phyloP scores from a whole-genome alignment of 2,888 invertebrate genomes.

The Tetragonula carbonaria region DNA sequence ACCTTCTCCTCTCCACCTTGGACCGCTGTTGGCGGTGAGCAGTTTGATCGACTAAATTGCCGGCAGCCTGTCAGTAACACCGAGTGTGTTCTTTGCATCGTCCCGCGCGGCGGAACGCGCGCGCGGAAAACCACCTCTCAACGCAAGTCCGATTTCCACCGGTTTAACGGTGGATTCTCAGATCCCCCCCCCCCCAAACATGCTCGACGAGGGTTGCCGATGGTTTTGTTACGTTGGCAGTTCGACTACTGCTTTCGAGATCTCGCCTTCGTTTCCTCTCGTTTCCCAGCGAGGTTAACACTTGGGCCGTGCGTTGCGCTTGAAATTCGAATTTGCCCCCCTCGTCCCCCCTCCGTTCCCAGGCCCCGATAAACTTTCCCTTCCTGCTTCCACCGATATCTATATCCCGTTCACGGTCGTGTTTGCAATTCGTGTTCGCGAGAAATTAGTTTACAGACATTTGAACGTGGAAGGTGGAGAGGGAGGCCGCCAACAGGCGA shows the following conservation, averaged over 20 bases:
- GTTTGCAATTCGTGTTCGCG: neutral
- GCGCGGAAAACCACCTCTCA: constrained; percentile 53
- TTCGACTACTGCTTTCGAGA: constrained; percentile 26
- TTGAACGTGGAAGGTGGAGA: neutral
- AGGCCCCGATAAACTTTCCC: constrained; percentile 16
- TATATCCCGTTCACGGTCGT: neutral
- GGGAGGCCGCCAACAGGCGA: neutral
- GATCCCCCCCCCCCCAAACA: neutral
- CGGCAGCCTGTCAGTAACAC: constrained; percentile 64
- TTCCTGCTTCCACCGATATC: neutral
- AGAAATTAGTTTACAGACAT: constrained; percentile 52
- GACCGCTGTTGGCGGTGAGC: constrained; percentile 60
- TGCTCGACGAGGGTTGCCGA: neutral
- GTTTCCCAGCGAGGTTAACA: neutral
- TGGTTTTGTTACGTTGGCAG: constrained; percentile 3
- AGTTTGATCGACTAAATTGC: constrained; percentile 71
- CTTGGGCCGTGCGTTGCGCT: constrained; percentile 8
- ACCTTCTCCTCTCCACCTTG: constrained; percentile 60
- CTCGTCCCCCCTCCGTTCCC: neutral
- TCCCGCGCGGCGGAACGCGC: constrained; percentile 9
- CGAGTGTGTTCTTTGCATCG: constrained; percentile 64
- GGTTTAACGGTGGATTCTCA: neutral
- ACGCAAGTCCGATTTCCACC: constrained; percentile 61
- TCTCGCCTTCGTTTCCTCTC: constrained; percentile 15
- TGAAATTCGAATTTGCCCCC: constrained; percentile 32